Evolutionary conservation across 92 coral and sea anemone species (phyloP), one percentile per base, ranked within the genome.

Genomic region (Epizoanthus scotinus): DNA sequence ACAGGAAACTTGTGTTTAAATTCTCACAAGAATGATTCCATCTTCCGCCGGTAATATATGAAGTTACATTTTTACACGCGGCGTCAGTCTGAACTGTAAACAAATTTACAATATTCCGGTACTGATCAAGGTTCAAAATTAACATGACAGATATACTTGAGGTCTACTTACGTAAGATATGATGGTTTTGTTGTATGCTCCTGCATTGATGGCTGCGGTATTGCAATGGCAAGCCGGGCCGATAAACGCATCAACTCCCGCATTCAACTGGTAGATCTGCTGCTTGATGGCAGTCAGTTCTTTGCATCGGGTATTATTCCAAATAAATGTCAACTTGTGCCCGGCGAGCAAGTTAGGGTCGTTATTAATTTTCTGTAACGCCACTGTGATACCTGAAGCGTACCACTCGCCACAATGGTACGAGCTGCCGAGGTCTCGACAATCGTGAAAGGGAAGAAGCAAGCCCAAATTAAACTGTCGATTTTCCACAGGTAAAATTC

Each of bases 111-210:
- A 47, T 47, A 47, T 47, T 47, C 52, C 52, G 17, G 52, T 15
- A 9, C 52, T 47, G 14, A 47, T 2, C 52, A 47, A 47, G 14
- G 52, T 47, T 47, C 52, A 47, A 47, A 47, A 47, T 47, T 47
- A 47, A 47, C 52, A 47, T 47, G 52, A 47, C n/a, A n/a, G 1
- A 47, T 9, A 47, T 47, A 47, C 52, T 47, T 47, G 52, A 47
- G 10, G 52, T 47, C 36, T 71, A 87, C 91, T 87, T 88, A 91
- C 95, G 78, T 83, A 91, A 17, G 95, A 91, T 47, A 91, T 88
- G 82, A 91, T 86, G 21, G 92, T 84, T 44, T 88, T 88, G 88
- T 91, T 86, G 67, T 88, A 88, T 1, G 95, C 95, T 8, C 90
- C 92, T 2, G 95, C 95, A 63, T 85, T 88, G 49, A 84, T 83